Conservation (phyloP, 2,888 invertebrate species). For the Drosophila melanosoma region DNA sequence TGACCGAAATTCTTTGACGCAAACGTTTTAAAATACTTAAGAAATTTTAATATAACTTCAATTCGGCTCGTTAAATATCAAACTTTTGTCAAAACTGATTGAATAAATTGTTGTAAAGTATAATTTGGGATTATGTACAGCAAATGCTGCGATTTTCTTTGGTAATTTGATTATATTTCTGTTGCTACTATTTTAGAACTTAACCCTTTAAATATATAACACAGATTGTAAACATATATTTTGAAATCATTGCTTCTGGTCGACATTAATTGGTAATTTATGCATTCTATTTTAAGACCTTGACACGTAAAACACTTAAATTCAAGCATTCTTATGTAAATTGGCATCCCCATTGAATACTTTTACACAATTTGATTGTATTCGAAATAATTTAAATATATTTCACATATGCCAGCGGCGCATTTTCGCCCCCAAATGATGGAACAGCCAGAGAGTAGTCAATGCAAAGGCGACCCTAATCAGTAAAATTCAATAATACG, state of each 20-base stretch:
- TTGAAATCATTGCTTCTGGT: conserved; percentile 5
- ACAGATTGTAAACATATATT: neutral
- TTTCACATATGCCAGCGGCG: conserved; percentile 48
- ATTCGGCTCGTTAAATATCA: neutral
- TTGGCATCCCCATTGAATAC: conserved; percentile 5
- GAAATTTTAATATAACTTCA: neutral
- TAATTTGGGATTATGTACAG: neutral
- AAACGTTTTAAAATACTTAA: neutral
- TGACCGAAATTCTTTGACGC: neutral
- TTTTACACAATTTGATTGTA: neutral
- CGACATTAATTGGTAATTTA: conserved; percentile 12
- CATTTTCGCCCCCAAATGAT: neutral
- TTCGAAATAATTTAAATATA: conserved; percentile 31
- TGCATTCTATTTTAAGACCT: conserved; percentile 2
- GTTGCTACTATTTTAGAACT: neutral
- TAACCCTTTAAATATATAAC: neutral
- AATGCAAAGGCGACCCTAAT: conserved; percentile 34
- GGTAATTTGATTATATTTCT: neutral
- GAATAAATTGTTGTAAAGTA: neutral
- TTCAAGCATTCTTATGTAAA: conserved; percentile 6
- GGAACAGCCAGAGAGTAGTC: neutral
- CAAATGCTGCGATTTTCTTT: neutral
- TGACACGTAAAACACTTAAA: conserved; percentile 13
- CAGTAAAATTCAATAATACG: conserved; percentile 44
- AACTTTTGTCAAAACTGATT: neutral